Evolutionary conservation across 2,888 invertebrate genomes (phyloP).

Genomic region (Campopleginae sp.): DNA sequence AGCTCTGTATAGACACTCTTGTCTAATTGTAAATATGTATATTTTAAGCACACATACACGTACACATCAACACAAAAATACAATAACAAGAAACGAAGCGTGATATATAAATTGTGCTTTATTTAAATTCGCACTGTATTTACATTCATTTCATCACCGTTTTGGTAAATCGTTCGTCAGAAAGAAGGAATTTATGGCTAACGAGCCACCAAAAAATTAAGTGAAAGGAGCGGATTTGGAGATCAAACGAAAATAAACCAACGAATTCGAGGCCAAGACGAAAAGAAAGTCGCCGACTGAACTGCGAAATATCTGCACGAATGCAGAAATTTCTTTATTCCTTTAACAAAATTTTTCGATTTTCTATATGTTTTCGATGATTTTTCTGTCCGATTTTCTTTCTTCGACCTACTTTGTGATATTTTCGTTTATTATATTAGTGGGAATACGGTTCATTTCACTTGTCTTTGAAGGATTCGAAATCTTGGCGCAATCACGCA

Average conservation of each 20-base stretch:
- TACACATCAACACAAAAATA: slow-evolving; percentile 12
- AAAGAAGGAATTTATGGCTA: background rate
- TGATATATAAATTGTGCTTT: slow-evolving; percentile 81
- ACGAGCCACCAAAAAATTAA: background rate
- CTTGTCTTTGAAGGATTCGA: background rate
- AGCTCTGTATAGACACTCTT: slow-evolving; percentile 69
- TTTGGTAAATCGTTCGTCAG: background rate
- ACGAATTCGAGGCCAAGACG: background rate
- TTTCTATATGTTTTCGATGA: background rate
- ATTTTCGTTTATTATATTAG: background rate
- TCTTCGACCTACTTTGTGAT: background rate
- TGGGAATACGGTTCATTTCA: background rate
- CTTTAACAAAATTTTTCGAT: background rate
- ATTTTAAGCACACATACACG: slow-evolving; percentile 73
- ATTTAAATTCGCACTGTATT: slow-evolving; percentile 71
- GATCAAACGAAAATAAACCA: background rate
- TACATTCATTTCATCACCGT: slow-evolving; percentile 20
- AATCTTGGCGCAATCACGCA: slow-evolving; percentile 7
- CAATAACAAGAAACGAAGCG: slow-evolving; percentile 68
- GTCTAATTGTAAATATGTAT: slow-evolving; percentile 80
- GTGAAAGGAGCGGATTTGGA: background rate
- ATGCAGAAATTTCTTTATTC: background rate
- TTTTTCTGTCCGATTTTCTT: background rate
- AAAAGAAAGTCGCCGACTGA: background rate
- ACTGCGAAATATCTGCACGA: background rate